Evolutionary conservation across 2,888 invertebrate genomes (phyloP), one percentile per base, ranked within the genome.

Genomic region (Beris chalybata): DNA sequence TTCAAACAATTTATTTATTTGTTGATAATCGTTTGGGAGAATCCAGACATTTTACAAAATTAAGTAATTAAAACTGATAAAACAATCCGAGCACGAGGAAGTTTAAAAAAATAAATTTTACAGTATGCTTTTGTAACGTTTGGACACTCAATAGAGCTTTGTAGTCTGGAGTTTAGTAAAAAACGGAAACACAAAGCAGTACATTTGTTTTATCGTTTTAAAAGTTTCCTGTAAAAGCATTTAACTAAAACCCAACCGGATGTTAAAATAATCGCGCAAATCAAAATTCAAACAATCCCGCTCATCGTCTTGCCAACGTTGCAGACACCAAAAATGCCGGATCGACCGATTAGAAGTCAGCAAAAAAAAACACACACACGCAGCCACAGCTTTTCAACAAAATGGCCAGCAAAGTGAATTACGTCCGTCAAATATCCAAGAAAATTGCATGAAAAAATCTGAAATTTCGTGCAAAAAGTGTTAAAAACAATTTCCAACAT

Each of bases 311-410:
- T 38, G 43, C 61, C 61, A 61, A 61, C 61, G 4, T 9, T 38
- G 5, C 6, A 4, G 38, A 13, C 7, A 13, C 30, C 5, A 38
- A 38, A 32, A 61, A 61, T 38, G 50, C 61, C 61, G 52, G 22
- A 50, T 52, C 50, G 22, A 45, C 58, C 58, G 45, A 58, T 30
- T 30, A 58, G 58, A 44, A 58, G 52, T 38, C 52, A 61, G 61
- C 59, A 50, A 30, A 59, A 31, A 22, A 30, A 32, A 47, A 13
- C 59, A 50, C 59, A 59, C 50, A 54, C 5, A 54, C 55, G 43
- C 43, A n/a, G 38, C 38, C 29, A 85, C 89, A 73, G 83, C 83
- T 61, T 85, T 85, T 0, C 85, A 85, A 31, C 85, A 87, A 30
- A 86, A 88, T 70, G 75, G 85, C 12, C 84, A 84, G 71, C 79